Conservation (phyloP, 2,888 invertebrate genomes). For the Eupsilia transversa region DNA sequence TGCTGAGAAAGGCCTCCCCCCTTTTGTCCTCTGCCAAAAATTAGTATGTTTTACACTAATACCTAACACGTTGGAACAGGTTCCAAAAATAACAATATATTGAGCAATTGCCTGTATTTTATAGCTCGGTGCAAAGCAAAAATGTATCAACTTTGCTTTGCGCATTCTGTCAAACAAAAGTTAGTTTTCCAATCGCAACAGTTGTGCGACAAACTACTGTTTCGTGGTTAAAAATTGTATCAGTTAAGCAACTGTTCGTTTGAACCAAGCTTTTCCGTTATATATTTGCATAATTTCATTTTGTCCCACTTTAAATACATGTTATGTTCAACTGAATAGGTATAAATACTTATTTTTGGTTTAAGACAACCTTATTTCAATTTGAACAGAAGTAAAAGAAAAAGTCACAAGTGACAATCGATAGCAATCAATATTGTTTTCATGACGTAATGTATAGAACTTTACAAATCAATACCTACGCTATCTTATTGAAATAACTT, state of each 20-base stretch:
- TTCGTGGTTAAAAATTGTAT: conserved; percentile 43
- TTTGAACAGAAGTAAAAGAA: not conserved
- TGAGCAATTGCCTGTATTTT: conserved; percentile 7
- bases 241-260: conserved; percentile 17
- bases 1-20: no score
- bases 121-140: conserved; percentile 25
- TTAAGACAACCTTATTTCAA: conserved; percentile 17
- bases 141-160: conserved; percentile 38
- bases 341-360: conserved; percentile 2
- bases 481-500: not conserved
- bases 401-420: not conserved
- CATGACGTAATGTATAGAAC: not conserved
- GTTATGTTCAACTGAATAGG: not conserved
- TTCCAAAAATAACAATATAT: conserved; percentile 8
- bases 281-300: conserved; percentile 1
- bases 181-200: conserved; percentile 51
- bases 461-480: conserved; percentile 5
- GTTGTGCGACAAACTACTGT: conserved; percentile 40
- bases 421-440: conserved; percentile 38
- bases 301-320: not conserved
- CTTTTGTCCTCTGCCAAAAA: no score
- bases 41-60: no score
- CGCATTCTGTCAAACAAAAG: conserved; percentile 44
- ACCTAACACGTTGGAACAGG: not conserved
- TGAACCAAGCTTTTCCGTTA: not conserved